Percentiles rank a stretch among this genome's conserved stretches.
phyloP scores from a whole-genome alignment of 2,797 vertebrate species.

The Sebastolobus altivelis region DNA sequence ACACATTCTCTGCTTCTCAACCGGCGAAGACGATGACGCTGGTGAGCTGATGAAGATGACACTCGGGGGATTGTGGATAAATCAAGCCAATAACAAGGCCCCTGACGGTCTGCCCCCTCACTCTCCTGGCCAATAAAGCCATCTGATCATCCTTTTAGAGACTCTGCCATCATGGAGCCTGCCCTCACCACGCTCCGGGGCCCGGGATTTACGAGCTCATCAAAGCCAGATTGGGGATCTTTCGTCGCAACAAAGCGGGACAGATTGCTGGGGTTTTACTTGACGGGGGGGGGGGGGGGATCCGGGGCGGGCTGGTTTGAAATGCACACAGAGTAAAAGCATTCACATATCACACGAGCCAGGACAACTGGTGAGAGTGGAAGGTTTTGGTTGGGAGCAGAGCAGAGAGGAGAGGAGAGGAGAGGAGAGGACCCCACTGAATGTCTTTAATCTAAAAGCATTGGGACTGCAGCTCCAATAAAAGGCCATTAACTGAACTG shows the following conservation, averaged over 20 bases:
- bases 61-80: conserved; percentile 77
- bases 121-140: conserved; percentile 74
- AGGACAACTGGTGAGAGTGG: conserved; percentile 13
- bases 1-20: conserved; percentile 48
- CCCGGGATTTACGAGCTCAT: conserved; percentile 81
- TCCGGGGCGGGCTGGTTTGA: not conserved
- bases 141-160: conserved; percentile 81
- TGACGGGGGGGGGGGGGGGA: not conserved
- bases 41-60: conserved; percentile 68
- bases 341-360: conserved; percentile 47
- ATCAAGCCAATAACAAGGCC: conserved; percentile 81
- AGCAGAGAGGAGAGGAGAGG: conserved; percentile 1
- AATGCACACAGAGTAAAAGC: not conserved
- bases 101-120: conserved; percentile 55
- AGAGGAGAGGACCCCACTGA: not conserved
- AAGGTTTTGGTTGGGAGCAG: conserved; percentile 4
- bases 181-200: conserved; percentile 38
- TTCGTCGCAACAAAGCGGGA: conserved; percentile 68
- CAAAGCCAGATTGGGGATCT: conserved; percentile 77
- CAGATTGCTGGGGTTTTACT: conserved; percentile 65
- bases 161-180: conserved; percentile 60
- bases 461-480: not conserved
- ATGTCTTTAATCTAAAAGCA: not conserved
- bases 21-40: conserved; percentile 38
- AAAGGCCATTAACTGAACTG: conserved; percentile 18